Evolutionary conservation across 2,797 vertebrate species (phyloP), one percentile per base, ranked within the genome.

Genomic region (Smutsia temminckii): DNA sequence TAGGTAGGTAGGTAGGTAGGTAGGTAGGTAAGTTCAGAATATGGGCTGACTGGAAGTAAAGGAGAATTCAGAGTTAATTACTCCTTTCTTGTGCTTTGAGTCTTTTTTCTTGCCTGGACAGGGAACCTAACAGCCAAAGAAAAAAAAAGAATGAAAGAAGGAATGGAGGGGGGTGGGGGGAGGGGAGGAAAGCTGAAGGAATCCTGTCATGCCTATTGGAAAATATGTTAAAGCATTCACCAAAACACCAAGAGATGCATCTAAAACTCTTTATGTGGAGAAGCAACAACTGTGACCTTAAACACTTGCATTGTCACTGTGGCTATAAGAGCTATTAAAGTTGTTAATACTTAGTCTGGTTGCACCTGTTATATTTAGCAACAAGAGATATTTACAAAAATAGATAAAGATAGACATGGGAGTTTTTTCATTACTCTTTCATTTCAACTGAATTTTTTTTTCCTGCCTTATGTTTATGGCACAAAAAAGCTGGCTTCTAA

Each of bases 301-400:
- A 94, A 69, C 72, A 68, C 8, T 49, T 89, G 8, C 13, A 37
- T 69, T 77, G 42, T 75, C 34, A 94, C 34, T 89, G 11, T 21
- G 40, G 37, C n/a, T 80, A 42, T 0, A 46, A 63, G 20, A 59
- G 5, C 5, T 83, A 94, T 91, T 89, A 40, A 84, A 85, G 49
- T 42, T 83, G 40, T 63, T 93, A 87, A 61, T 77, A 61, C n/a
- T 72, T 90, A 40, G 3, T 66, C 3, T 95, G 34, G 12, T 8
- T 93, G 17, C 27, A 79, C 29, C 13, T 81, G 53, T 71, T 57
- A 40, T 83, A 75, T 74, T 78, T 89, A 95, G 18, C 57, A 87
- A 53, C 13, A 87, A 80, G 23, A 77, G 14, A 63, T 92, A 72
- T 32, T 92, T 94, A 84, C 57, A 93, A 66, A 95, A 89, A 51